These are phyloP conservation scores for Euthynnus affinis DNA, from an alignment of 2,797 vertebrate species.

Conservation along the genomic window DNA sequence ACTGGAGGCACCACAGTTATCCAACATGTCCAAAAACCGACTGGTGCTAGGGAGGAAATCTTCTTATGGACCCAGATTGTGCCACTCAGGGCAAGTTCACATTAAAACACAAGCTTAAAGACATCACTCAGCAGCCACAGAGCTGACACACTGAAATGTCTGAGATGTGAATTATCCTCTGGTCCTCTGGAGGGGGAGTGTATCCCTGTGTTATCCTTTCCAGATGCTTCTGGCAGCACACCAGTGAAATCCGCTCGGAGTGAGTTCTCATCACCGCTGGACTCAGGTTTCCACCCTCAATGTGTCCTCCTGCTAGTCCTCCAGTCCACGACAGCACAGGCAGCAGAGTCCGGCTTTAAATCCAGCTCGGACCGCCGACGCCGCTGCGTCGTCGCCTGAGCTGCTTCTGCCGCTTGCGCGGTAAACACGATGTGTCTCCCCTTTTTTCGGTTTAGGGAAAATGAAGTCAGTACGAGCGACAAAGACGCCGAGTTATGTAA, in stretches of 20 bases:
- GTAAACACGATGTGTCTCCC: background rate
- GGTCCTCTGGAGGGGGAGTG: slow-evolving; percentile 67
- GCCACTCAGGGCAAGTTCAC: slow-evolving; percentile 13
- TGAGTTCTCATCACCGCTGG: slow-evolving; percentile 74
- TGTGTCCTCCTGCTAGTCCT: slow-evolving; percentile 33
- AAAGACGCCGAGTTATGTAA: slow-evolving; percentile 66
- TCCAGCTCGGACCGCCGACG: slow-evolving; percentile 26
- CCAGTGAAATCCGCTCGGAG: slow-evolving; percentile 67
- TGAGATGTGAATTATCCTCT: slow-evolving; percentile 61
- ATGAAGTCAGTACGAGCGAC: slow-evolving; percentile 21
- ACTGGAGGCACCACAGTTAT: background rate
- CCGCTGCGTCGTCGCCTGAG: slow-evolving; percentile 1
- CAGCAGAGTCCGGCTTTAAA: slow-evolving; percentile 22
- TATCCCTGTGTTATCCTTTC: slow-evolving; percentile 78
- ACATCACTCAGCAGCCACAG: slow-evolving; percentile 44
- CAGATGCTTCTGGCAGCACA: slow-evolving; percentile 82
- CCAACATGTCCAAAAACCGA: slow-evolving; percentile 38
- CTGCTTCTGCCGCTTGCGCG: background rate
- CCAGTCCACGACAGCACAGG: slow-evolving; percentile 48
- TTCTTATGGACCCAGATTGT: slow-evolving; percentile 11
- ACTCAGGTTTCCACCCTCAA: slow-evolving; percentile 69
- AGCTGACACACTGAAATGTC: slow-evolving; percentile 35
- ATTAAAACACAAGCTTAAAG: slow-evolving; percentile 32
- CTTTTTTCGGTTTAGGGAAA: background rate
- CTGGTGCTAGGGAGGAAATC: slow-evolving; percentile 26